These are phyloP conservation scores for Pseudomyrmex cubaensis DNA, from an alignment of 1,140 invertebrate species.

Conservation along the genomic window DNA sequence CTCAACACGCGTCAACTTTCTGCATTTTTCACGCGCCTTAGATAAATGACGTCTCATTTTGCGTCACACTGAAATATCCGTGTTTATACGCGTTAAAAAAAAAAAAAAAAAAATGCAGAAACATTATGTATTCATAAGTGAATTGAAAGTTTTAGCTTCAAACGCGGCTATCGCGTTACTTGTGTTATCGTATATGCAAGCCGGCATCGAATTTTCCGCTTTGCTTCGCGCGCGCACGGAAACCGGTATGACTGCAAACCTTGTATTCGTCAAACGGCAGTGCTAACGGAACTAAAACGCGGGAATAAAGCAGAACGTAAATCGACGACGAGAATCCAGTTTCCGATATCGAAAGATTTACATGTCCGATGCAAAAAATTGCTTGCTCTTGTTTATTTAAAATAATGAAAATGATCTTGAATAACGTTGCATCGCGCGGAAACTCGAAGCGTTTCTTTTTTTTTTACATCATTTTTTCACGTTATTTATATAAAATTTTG, in stretches of 20 bases:
- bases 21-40: neutral
- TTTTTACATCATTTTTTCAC: no score
- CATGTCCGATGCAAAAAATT: neutral
- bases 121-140: no score
- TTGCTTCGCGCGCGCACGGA: neutral
- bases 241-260: neutral
- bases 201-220: neutral
- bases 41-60: constrained; percentile 12
- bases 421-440: neutral
- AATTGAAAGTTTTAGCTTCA: no score
- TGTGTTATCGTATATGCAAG: no score
- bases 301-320: constrained; percentile 6
- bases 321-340: neutral
- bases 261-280: constrained; percentile 20
- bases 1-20: neutral
- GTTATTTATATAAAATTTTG: no score
- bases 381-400: neutral
- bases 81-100: no score
- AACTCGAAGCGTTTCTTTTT: neutral
- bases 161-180: no score
- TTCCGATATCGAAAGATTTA: constrained; percentile 18
- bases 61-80: neutral
- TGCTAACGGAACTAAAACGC: constrained; percentile 27
- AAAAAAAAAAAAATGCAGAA: no score
- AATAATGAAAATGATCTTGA: neutral